Evolutionary conservation across 2,888 invertebrate species (phyloP).

Genomic region (Pollenia griseotomentosa): DNA sequence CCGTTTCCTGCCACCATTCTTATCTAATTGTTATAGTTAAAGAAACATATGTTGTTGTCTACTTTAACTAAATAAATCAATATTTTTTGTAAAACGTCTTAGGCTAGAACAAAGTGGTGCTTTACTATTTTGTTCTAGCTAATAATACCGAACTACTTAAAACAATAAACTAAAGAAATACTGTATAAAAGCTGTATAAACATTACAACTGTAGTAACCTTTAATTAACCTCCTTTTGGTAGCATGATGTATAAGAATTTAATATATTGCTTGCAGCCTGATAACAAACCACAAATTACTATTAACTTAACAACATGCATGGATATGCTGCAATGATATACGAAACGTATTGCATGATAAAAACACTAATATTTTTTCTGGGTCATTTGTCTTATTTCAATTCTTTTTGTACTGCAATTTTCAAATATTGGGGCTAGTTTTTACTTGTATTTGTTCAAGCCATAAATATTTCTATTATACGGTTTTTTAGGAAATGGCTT

Average conservation of each 20-base stretch:
- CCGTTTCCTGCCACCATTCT: too few species aligned
- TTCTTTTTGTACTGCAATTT: neutral
- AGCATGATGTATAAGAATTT: neutral
- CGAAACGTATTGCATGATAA: neutral
- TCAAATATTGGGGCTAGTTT: too few species aligned
- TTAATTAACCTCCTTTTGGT: slow-evolving; percentile 45
- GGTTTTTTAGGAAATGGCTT: too few species aligned
- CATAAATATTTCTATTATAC: too few species aligned
- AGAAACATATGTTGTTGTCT: neutral
- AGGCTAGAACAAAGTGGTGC: too few species aligned
- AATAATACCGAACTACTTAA: too few species aligned
- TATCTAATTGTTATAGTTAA: too few species aligned
- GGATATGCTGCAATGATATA: slow-evolving; percentile 6
- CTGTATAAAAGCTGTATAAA: slow-evolving; percentile 10
- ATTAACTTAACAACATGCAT: slow-evolving; percentile 11
- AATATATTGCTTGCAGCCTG: slow-evolving; percentile 12
- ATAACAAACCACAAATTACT: neutral
- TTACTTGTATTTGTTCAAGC: too few species aligned
- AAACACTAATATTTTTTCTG: neutral
- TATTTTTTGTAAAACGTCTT: neutral
- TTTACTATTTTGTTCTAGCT: too few species aligned
- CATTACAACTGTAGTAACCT: slow-evolving; percentile 41
- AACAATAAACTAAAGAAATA: neutral
- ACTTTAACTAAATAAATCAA: neutral
- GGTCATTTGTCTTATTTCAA: neutral